These are phyloP conservation scores for Camponotus fellah DNA, from an alignment of 2,888 invertebrate species.

Conservation along the genomic window DNA sequence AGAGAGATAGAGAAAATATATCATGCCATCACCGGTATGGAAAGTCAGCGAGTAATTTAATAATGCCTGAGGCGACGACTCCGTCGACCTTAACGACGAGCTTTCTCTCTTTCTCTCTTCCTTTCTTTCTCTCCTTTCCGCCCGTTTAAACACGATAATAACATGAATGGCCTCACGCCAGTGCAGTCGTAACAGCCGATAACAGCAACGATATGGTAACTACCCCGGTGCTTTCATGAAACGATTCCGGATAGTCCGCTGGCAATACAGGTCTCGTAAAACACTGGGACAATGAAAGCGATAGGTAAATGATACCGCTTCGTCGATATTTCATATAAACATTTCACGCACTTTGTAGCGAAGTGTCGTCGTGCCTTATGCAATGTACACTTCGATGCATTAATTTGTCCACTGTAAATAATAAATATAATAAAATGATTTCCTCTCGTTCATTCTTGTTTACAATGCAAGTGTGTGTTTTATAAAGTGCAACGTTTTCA, in stretches of 20 bases:
- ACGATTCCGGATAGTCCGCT: constrained; percentile 37
- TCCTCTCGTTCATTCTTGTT: neutral
- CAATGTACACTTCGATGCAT: constrained; percentile 2
- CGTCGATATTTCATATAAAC: constrained; percentile 24
- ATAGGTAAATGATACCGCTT: constrained; percentile 40
- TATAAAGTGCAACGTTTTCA: neutral
- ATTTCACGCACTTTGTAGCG: constrained; percentile 18
- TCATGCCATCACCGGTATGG: neutral
- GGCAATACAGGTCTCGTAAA: constrained; percentile 34
- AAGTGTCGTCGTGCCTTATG: constrained; percentile 1
- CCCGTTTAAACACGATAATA: constrained; percentile 59
- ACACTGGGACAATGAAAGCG: constrained; percentile 38
- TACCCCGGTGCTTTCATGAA: constrained; percentile 41
- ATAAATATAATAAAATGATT: neutral
- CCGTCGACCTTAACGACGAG: constrained; percentile 54
- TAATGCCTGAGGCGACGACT: constrained; percentile 49
- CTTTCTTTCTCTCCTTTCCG: constrained; percentile 45
- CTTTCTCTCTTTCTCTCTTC: neutral
- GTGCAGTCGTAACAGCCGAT: constrained; percentile 48
- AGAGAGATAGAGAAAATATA: constrained; percentile 16
- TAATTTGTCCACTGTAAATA: constrained; percentile 2
- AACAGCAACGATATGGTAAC: constrained; percentile 57
- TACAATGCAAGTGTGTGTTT: neutral
- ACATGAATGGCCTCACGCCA: constrained; percentile 42
- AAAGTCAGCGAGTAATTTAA: constrained; percentile 58